phyloP scores from a whole-genome alignment of 2,113 vertebrate genomes.

The Forbesichthys agassizii region DNA sequence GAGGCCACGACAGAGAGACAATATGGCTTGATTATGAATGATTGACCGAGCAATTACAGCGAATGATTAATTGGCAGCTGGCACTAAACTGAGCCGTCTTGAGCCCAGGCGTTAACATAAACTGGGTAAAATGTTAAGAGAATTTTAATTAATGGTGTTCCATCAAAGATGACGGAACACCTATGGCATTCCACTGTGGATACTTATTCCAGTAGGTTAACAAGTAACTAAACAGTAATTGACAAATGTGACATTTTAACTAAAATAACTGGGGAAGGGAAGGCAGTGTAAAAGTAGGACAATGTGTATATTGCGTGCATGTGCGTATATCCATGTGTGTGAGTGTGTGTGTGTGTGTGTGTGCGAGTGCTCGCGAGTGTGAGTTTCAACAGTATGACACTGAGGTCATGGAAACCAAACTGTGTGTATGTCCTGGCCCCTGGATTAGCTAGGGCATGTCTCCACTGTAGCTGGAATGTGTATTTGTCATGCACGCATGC shows the following conservation, averaged over 20 bases:
- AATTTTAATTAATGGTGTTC: slow-evolving; percentile 51
- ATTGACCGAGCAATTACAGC: slow-evolving; percentile 62
- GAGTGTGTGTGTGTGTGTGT: slow-evolving; percentile 21
- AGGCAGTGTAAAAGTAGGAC: slow-evolving; percentile 8
- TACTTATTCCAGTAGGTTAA: slow-evolving; percentile 42
- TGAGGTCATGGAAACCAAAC: slow-evolving; percentile 72
- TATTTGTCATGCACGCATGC: slow-evolving; percentile 22
- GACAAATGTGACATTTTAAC: slow-evolving; percentile 46
- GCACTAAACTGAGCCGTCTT: slow-evolving; percentile 64
- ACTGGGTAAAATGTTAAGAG: slow-evolving; percentile 34
- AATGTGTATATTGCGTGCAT: slow-evolving; percentile 5
- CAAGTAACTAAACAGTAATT: slow-evolving; percentile 46
- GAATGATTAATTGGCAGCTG: slow-evolving; percentile 64
- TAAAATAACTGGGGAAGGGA: not conserved
- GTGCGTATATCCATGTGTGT: slow-evolving; percentile 3
- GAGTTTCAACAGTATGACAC: slow-evolving; percentile 47
- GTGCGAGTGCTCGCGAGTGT: slow-evolving; percentile 1
- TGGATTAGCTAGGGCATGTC: slow-evolving; percentile 63
- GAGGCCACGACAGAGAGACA: not conserved
- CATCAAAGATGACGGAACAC: slow-evolving; percentile 56
- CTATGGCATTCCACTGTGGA: slow-evolving; percentile 46
- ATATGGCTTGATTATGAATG: slow-evolving; percentile 23
- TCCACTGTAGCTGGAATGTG: slow-evolving; percentile 53
- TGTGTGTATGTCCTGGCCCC: slow-evolving; percentile 49
- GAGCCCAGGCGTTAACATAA: slow-evolving; percentile 33